Base-by-base conservation (phyloP, 2,888 invertebrate genomes). In the Ennomos erosarius region DNA sequence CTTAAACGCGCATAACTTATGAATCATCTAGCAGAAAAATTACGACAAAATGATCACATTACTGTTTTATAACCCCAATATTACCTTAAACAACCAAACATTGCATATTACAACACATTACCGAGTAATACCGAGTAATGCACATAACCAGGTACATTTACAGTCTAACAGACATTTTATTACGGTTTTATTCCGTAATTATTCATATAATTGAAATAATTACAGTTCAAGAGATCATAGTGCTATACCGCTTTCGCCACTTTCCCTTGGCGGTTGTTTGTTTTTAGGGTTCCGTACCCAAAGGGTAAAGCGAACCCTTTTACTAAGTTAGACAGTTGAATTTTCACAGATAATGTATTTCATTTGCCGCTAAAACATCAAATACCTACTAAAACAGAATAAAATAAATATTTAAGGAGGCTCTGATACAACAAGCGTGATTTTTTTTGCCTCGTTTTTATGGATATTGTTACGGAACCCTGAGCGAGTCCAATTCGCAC, bases 151-250 rank as follows among this genome's bases (percentile, higher is more conserved):
- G 43, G 43, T 44, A 47, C 40, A 49, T 55, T 59, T 26, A 55
- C 36, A 47, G 46, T 35, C 39, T 26, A 44, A 55, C 58, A 37
- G 48, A 46, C 56, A 56, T 64, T 58, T 58, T 64, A 59, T 62
- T 61, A 55, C 49, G 43, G 50, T 49, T 34, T 64, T 62, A 64
- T 67, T 64, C 34, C 52, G 48, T 62, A 65, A 67, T 68, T 68
- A 68, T 60, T 55, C 62, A 44, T 56, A 56, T 65, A 61, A 63
- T 55, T 58, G 40, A 49, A 38, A 52, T 64, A 65, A 67, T 56
- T 64, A 47, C 49, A 46, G 67, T 64, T 67, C 67, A 69, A 65
- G 44, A 69, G 69, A 69, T 69, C 69, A 67, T 44, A 48, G 62
- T 64, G 66, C 53, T 55, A 36, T 56, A 59, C 50, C 58, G 64